Evolutionary conservation across 2,888 invertebrate species (phyloP).

Genomic region (Allophyes oxyacanthae): DNA sequence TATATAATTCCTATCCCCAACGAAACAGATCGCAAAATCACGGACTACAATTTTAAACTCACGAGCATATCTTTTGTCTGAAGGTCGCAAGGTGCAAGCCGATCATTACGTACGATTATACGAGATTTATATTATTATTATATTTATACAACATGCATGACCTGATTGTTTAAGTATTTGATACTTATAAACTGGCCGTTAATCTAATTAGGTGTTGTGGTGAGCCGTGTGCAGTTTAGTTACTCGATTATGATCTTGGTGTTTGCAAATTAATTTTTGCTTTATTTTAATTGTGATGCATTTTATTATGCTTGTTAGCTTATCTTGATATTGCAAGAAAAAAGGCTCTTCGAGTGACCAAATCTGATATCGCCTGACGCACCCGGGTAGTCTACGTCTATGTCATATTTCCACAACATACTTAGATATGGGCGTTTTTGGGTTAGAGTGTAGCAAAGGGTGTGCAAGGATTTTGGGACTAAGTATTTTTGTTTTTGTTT

Average conservation of each 20-base stretch:
- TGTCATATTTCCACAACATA: no score
- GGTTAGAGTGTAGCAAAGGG: no score
- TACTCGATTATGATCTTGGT: constrained; percentile 24
- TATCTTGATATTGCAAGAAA: no score
- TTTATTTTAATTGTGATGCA: neutral
- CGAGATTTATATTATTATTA: constrained; percentile 30
- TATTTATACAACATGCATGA: constrained; percentile 36
- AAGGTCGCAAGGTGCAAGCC: constrained; percentile 10
- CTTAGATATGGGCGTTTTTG: no score
- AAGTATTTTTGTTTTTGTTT: no score
- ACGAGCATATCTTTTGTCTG: constrained; percentile 9
- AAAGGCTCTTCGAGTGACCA: no score
- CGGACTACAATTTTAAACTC: neutral
- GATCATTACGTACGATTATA: constrained; percentile 34
- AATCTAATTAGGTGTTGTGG: constrained; percentile 42
- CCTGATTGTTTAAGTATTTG: constrained; percentile 23
- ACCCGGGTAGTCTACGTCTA: no score
- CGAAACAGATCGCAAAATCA: no score
- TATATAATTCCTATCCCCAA: no score
- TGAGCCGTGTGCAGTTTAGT: constrained; percentile 22
- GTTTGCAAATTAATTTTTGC: constrained; percentile 37
- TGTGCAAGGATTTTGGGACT: no score
- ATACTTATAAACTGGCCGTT: constrained; percentile 20
- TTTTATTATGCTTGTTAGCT: no score
- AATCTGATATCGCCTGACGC: no score